Evolutionary conservation across 2,888 invertebrate genomes (phyloP), one percentile per base, ranked within the genome.

Genomic region (Eucera pruinosa): DNA sequence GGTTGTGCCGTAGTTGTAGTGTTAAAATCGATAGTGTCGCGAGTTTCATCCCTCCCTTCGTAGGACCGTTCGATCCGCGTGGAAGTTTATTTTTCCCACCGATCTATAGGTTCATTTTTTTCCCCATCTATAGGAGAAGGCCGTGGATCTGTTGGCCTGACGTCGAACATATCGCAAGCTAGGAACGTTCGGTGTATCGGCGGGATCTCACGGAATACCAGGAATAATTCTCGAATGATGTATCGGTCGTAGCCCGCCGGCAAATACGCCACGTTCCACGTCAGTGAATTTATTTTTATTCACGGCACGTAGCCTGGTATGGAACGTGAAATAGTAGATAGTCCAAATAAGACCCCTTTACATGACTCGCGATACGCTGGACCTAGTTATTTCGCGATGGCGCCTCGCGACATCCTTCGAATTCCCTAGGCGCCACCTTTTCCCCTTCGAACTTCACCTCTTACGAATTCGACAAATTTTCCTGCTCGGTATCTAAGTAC

Each of bases 271-370:
- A 68, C 78, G 78, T 77, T 60, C 39, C 64, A 13, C 45, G 67
- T 78, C 77, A 68, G 13, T 41, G 78, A 67, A 68, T 68, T 68
- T 78, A 72, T 43, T 78, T 78, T 72, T 47, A 79, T 68, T 73
- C 79, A 27, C 13, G 43, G n/a, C 78, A 79, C 78, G 79, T 79
- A 65, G 25, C 67, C 9, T 36, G 1, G 54, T 60, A 57, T 36
- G 70, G 70, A 48, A 72, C 60, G 73, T 66, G 79, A 73, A 66
- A 78, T 73, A 73, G 55, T 73, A 66, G 73, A 66, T 55, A 65
- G 60, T n/a, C 33, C 39, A 52, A 78, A 73, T 73, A 57, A 62
- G 45, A 33, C 64, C 41, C 30, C 50, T 74, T 64, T 60, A 52
- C 66, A 66, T 50, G 70, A 39, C 45, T 15, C 41, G 36, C 39